Base-by-base conservation (phyloP, 2,113 vertebrate genomes). In the Orthonyx spaldingii region DNA sequence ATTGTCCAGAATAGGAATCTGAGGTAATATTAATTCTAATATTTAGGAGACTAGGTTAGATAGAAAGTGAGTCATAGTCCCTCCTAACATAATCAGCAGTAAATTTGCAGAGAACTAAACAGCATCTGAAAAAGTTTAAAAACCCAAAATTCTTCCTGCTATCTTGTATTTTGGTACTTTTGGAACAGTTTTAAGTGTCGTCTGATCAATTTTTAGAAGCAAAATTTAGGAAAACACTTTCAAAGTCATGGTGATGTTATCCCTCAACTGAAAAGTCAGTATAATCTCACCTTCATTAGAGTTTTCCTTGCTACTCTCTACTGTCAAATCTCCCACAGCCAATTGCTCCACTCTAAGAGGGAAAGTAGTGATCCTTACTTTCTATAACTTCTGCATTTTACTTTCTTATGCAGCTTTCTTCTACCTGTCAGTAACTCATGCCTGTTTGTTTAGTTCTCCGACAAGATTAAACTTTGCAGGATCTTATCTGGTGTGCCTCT, bases 141-240 rank as follows among this genome's bases (percentile, higher is more conserved):
- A 47, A 3, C 6, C 4, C 3, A 1, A 26, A 39, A 52, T 89
- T 61, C 16, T 24, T 59, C 7, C 11, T 52, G 46, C 37, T 76
- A 15, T 63, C 94, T 89, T 60, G 12, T 77, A 20, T 84, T 93
- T 91, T 85, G 17, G 50, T 86, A 59, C 55, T 74, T 91, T 32
- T 59, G 41, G 13, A 71, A 37, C 2, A 78, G 20, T 70, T 92
- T 52, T 55, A 56, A 65, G 4, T 47, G 9, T 75, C 74, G 22
- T 9, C 17, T 57, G 35, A 20, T 61, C 11, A 18, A 18, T 17
- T 72, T 57, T 84, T 53, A n/a, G 18, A 44, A 60, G n/a, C 20
- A 65, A 11, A 71, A 77, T 35, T 17, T 66, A 39, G 16, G 28
- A 63, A 39, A 65, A 53, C 20, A 42, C 23, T 80, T 55, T 33